Base-by-base conservation (phyloP, 2,113 vertebrate genomes). In the Lophura nycthemera region DNA sequence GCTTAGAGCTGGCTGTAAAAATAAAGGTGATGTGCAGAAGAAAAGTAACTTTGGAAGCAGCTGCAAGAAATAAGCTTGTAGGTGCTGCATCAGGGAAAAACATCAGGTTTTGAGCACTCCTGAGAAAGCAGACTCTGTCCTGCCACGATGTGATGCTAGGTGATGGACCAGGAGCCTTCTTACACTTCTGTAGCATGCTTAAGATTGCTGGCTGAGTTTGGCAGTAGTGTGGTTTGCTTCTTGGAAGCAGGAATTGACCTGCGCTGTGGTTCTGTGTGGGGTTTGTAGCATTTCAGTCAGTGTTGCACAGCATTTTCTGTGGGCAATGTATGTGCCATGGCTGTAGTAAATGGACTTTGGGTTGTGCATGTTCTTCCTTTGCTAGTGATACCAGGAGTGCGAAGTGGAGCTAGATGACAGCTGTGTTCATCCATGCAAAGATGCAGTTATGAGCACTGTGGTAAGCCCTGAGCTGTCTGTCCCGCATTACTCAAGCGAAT, bases 301-400 rank as follows among this genome's bases (percentile, higher is more conserved):
- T 50, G 43, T 52, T 60, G 54, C 40, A 56, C 22, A n/a, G 20
- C 15, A 0, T 10, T 65, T 69, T n/a, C 21, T 24, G 47, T 57
- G 1, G 0, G 54, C 20, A 13, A 15, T 19, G 15, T 27, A 17
- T 1, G 0, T 11, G 54, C 2, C 2, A 6, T 12, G 56, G 3
- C 42, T 22, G 9, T 10, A 48, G 38, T 9, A 40, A 40, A 25
- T 10, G 30, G 36, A 27, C 61, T 66, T 63, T 3, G 22, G 50
- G 30, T 21, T 40, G 36, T 24, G 36, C 4, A 32, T 38, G 8
- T 32, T 30, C 47, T 24, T 32, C 5, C n/a, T 65, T 70, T 38
- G 59, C 54, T 77, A 24, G 63, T 8, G 8, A 11, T 38, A 69
- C 7, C 47, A 52, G 0, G 36, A 60, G 20, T 47, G 40, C 29